Evolutionary conservation across 1,140 invertebrate genomes (phyloP).

Genomic region (Rhopalosiphum maidis): DNA sequence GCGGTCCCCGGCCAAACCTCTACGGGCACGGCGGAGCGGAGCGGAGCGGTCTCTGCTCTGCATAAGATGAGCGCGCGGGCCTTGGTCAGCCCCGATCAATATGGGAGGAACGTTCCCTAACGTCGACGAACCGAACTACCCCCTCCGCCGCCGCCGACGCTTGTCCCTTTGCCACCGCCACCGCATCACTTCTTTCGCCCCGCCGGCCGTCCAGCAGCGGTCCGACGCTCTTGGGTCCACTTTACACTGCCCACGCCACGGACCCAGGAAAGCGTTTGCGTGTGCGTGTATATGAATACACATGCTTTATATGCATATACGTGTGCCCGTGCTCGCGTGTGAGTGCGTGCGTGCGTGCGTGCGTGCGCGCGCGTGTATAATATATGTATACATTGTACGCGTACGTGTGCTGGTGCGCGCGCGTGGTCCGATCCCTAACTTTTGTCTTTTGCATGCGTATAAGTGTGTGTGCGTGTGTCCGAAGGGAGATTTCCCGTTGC

Average conservation of each 20-base stretch:
- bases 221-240: slow-evolving; percentile 57
- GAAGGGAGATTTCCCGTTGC: slow-evolving; percentile 55
- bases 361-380: background rate
- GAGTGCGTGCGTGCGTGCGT: background rate
- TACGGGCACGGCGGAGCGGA: slow-evolving; percentile 21
- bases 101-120: slow-evolving; percentile 58
- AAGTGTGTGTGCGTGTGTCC: slow-evolving; percentile 43
- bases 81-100: slow-evolving; percentile 58
- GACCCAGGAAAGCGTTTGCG: slow-evolving; percentile 31
- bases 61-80: slow-evolving; percentile 57
- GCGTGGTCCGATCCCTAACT: slow-evolving; percentile 54
- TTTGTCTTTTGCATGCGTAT: slow-evolving; percentile 57
- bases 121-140: slow-evolving; percentile 57
- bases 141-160: background rate
- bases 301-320: slow-evolving; percentile 2
- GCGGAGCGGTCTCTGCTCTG: slow-evolving; percentile 57
- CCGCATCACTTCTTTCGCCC: slow-evolving; percentile 10
- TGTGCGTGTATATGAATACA: background rate
- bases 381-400: background rate
- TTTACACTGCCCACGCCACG: slow-evolving; percentile 51
- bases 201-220: background rate
- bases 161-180: slow-evolving; percentile 10
- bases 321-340: too few relatives aligned
- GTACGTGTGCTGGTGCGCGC: background rate
- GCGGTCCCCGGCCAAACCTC: slow-evolving; percentile 57